Conservation (phyloP, 2,113 vertebrate species). For the Eublepharis macularius region DNA sequence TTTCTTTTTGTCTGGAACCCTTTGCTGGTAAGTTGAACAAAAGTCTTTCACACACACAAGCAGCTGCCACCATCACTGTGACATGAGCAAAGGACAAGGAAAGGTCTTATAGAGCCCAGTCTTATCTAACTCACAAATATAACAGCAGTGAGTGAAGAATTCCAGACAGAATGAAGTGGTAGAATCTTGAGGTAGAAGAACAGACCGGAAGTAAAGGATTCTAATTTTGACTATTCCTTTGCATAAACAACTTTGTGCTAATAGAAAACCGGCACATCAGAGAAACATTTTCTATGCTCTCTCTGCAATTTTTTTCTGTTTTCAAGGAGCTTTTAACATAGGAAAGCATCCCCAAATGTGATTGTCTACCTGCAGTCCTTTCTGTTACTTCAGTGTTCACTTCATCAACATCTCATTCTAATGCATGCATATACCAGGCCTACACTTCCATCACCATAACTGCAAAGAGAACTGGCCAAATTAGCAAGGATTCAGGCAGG, state of each 20-base stretch:
- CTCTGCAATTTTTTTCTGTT: too few relatives aligned
- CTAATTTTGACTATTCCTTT: too few relatives aligned
- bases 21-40: neutral
- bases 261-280: too few relatives aligned
- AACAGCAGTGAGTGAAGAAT: neutral
- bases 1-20: neutral
- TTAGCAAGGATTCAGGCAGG: neutral
- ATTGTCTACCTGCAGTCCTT: too few relatives aligned
- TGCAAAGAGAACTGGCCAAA: neutral
- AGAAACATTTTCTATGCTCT: too few relatives aligned
- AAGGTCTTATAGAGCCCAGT: neutral
- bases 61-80: neutral
- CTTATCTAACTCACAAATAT: neutral
- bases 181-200: too few relatives aligned
- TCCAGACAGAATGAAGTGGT: too few relatives aligned
- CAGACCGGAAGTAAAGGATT: too few relatives aligned
- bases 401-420: neutral
- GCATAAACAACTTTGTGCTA: too few relatives aligned
- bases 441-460: neutral
- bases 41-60: neutral
- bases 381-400: too few relatives aligned
- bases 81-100: neutral
- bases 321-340: too few relatives aligned
- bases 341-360: too few relatives aligned
- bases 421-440: neutral